A percentile compares a stretch with the other conserved stretches of the same genome.
phyloP scores from a whole-genome alignment of 2,888 invertebrate genomes.

The Athripsodes cinereus region DNA sequence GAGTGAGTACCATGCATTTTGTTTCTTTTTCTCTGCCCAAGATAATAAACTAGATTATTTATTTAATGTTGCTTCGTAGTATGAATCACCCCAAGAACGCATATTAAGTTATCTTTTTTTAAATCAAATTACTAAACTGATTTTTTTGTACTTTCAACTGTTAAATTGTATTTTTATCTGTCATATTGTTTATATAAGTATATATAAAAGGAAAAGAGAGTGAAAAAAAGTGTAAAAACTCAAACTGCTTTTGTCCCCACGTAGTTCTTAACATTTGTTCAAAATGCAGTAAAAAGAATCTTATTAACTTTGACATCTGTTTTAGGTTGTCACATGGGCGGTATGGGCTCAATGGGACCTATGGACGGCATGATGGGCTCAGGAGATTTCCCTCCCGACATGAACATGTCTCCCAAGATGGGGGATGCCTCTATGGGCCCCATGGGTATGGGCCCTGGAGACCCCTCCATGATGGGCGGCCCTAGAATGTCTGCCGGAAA shows the following conservation, averaged over 20 bases:
- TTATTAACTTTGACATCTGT: too few relatives aligned
- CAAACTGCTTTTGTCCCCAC: too few relatives aligned
- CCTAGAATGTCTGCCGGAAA: conserved; percentile 55
- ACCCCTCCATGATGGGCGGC: conserved; percentile 62
- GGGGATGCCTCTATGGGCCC: conserved; percentile 50
- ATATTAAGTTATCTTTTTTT: not conserved
- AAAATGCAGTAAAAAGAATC: too few relatives aligned
- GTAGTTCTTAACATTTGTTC: too few relatives aligned
- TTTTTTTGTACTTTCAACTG: not conserved
- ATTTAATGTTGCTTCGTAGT: too few relatives aligned
- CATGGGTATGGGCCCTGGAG: conserved; percentile 48
- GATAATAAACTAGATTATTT: too few relatives aligned
- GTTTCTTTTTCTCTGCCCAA: not conserved
- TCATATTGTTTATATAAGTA: not conserved
- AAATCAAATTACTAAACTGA: not conserved
- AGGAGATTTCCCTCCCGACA: conserved; percentile 47
- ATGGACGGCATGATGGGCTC: conserved; percentile 52
- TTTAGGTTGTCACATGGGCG: conserved; percentile 49
- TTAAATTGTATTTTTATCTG: not conserved
- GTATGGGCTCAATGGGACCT: conserved; percentile 46
- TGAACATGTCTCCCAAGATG: conserved; percentile 63
- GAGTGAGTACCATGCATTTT: conserved; percentile 33
- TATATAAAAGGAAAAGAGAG: too few relatives aligned
- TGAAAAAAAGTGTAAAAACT: too few relatives aligned
- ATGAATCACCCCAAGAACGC: too few relatives aligned